Evolutionary conservation across 2,113 vertebrate species (phyloP).

Genomic region (Reinhardtius hippoglossoides): DNA sequence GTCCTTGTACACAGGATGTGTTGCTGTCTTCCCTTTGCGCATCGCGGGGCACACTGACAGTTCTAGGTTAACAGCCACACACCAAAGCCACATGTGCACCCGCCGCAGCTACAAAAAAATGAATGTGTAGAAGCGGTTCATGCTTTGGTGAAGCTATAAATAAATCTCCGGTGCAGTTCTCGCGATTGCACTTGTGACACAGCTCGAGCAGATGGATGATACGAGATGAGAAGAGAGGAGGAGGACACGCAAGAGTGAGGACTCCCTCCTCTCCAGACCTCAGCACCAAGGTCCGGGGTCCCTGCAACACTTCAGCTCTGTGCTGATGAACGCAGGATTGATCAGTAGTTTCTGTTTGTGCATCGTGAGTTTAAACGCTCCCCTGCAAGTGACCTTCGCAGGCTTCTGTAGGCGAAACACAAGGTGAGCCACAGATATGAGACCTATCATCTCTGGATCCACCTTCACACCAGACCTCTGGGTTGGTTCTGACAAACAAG

Average conservation of each 20-base stretch:
- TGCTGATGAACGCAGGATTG: not conserved
- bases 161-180: slow-evolving; percentile 21
- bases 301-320: not conserved
- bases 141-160: slow-evolving; percentile 18
- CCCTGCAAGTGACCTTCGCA: slow-evolving; percentile 27
- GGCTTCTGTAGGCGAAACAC: slow-evolving; percentile 9
- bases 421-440: not conserved
- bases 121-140: not conserved
- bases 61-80: slow-evolving; percentile 39
- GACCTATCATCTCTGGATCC: not conserved
- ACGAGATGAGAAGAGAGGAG: not conserved
- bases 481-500: not conserved
- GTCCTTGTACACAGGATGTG: slow-evolving; percentile 6
- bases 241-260: not conserved
- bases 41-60: slow-evolving; percentile 40
- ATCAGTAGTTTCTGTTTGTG: slow-evolving; percentile 14
- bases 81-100: slow-evolving; percentile 20
- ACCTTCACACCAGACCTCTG: not conserved
- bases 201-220: slow-evolving; percentile 19
- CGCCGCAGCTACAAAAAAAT: slow-evolving; percentile 33
- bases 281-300: not conserved
- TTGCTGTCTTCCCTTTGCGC: slow-evolving; percentile 34
- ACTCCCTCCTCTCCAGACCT: not conserved
- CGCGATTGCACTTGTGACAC: slow-evolving; percentile 16
- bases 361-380: not conserved